phyloP scores from a whole-genome alignment of 1,140 invertebrate genomes.

The Orchestia grillus region DNA sequence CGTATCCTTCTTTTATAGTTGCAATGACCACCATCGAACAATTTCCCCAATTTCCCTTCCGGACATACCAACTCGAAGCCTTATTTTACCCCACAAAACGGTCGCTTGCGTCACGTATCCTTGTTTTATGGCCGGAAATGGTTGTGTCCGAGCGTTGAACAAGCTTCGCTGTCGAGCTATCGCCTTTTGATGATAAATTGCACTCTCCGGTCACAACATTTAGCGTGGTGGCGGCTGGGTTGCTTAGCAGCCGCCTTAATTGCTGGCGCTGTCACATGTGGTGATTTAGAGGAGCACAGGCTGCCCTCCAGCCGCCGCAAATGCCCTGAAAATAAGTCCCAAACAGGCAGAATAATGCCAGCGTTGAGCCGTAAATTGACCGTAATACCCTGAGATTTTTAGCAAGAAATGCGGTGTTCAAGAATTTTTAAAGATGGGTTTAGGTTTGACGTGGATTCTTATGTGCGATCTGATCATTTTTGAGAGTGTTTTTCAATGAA shows the following conservation, averaged over 20 bases:
- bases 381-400: background rate
- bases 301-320: background rate
- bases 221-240: background rate
- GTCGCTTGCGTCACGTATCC: background rate
- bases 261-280: background rate
- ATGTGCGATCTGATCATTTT: no score
- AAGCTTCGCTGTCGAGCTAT: slow-evolving; percentile 9
- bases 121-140: slow-evolving; percentile 5
- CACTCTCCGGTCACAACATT: background rate
- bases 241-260: slow-evolving; percentile 29
- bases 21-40: no score
- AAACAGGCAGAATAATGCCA: background rate
- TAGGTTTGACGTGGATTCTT: no score
- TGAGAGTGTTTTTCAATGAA: no score
- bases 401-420: background rate
- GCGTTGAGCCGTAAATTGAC: background rate
- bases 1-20: no score
- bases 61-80: background rate
- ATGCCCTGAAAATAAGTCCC: background rate
- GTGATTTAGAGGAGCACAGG: slow-evolving; percentile 11
- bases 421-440: background rate
- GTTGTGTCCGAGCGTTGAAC: background rate
- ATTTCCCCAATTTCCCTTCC: no score
- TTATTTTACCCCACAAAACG: background rate
- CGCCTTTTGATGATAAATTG: slow-evolving; percentile 4